Evolutionary conservation across 1,140 invertebrate species (phyloP), one percentile per base, ranked within the genome.

Genomic region (Ips nitidus): DNA sequence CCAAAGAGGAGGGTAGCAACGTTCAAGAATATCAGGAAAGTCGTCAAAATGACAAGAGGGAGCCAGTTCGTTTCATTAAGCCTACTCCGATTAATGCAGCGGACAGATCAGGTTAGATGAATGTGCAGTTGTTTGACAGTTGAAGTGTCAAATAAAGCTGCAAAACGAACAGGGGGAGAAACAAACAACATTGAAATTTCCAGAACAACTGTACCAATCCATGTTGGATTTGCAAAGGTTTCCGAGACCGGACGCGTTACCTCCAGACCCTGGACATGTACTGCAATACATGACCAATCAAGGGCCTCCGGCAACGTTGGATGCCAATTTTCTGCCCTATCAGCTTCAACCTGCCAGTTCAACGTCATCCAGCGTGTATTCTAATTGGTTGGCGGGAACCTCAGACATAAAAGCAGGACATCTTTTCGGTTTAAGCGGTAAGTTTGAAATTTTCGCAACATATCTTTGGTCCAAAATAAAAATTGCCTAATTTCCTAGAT

Each of bases 381-480:
- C 69, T 3, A 75, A 71, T 64, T 79, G 78, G 78, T 68, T 79
- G 42, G 60, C 7, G 4, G 70, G 65, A 4, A n/a, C 60, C 0
- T 45, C 73, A 4, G 75, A 77, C 38, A 71, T 74, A 40, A 78
- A 76, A 56, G 59, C 75, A 68, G 75, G 73, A 72, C 78, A 79
- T 63, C 65, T 79, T n/a, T 79, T 79, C 71, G 75, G 76, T 42
- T 70, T 79, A 52, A 73, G 77, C 72, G 76, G 77, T 79, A 64
- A 70, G 61, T 50, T 50, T 50, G 45, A 22, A 22, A 22, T 22
- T 22, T 22, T 22, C 22, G 22, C 22, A 22, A 22, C 22, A 22
- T 22, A 22, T 22, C 22, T 22, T 22, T 22, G 22, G 22, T 22
- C 22, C 22, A 22, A 22, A 22, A 50, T 6, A 50, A 22, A 50